Base-by-base conservation (phyloP, 1,140 invertebrate genomes). In the Parapsyche elsis region DNA sequence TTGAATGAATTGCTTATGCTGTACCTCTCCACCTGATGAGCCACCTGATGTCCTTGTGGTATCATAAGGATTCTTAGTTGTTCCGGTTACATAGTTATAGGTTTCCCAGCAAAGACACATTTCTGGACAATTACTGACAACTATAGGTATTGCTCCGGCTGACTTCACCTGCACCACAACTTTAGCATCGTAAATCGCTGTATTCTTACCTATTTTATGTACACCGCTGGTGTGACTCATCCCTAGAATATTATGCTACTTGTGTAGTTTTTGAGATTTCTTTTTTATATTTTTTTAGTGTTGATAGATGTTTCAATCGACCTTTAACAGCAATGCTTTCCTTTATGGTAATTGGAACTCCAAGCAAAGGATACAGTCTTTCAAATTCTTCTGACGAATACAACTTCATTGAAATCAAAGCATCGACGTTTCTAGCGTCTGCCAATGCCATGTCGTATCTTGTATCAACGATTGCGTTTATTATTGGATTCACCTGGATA, bases 51-150 rank as follows among this genome's bases (percentile, higher is more conserved):
- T 95, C 82, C 92, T 88, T 46, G 91, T 91, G 53, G 91, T 89
- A 86, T 98, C 93, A 85, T 98, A 97, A 0, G 97, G 96, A 88
- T 99, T 99, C 82, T 91, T 92, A 0, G 97, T 96, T n/a, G 92
- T 88, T 0, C 98, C 98, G 70, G 94, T 95, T 0, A 97, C 90
- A 74, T 93, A 93, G 88, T 99, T 99, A 80, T 91, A 93, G 0
- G 94, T 95, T 87, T 98, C 97, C 92, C 94, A 96, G 87, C 94
- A 94, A 90, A 96, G 90, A 82, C 95, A 96, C n/a, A 97, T 87
- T 86, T 99, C 97, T 4, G 97, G 96, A 0, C 95, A 94, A 86
- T 98, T 99, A 14, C 96, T 97, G 0, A 96, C 93, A 14, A 92
- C 91, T 12, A 98, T 86, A 4, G 94, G 92, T 82, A 99, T 97